These are phyloP conservation scores for Brachyistius frenatus DNA, from an alignment of 2,113 vertebrate genomes.

Conservation along the genomic window DNA sequence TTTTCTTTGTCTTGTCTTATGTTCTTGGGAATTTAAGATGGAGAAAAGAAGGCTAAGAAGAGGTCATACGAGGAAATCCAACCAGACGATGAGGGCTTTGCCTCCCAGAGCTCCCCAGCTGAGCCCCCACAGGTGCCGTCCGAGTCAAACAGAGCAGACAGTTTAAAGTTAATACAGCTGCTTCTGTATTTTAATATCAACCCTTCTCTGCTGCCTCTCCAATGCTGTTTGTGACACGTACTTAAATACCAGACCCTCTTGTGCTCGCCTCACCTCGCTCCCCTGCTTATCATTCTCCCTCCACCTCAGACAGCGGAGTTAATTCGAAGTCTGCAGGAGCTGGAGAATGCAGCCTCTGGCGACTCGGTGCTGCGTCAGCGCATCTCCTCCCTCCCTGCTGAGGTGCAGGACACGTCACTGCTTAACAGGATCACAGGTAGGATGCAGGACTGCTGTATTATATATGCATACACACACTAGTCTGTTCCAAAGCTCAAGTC, in stretches of 20 bases:
- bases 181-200: background rate
- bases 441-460: slow-evolving; percentile 9
- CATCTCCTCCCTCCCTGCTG: slow-evolving; percentile 94
- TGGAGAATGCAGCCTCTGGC: slow-evolving; percentile 96
- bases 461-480: slow-evolving; percentile 4
- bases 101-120: slow-evolving; percentile 89
- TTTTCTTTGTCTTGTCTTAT: background rate
- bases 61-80: slow-evolving; percentile 94
- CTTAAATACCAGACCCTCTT: background rate
- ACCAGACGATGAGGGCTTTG: slow-evolving; percentile 90
- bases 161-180: background rate
- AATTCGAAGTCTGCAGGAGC: slow-evolving; percentile 96
- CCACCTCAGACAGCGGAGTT: slow-evolving; percentile 92
- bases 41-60: slow-evolving; percentile 92
- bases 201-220: background rate
- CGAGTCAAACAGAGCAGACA: background rate
- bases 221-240: background rate
- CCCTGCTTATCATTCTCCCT: background rate
- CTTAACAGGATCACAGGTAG: slow-evolving; percentile 97
- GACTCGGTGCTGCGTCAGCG: slow-evolving; percentile 95
- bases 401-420: slow-evolving; percentile 96
- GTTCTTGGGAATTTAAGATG: slow-evolving; percentile 64
- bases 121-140: slow-evolving; percentile 93
- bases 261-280: background rate
- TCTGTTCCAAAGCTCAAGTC: background rate